phyloP scores from a whole-genome alignment of 2,888 invertebrate genomes.

The Dichetophora obliterata region DNA sequence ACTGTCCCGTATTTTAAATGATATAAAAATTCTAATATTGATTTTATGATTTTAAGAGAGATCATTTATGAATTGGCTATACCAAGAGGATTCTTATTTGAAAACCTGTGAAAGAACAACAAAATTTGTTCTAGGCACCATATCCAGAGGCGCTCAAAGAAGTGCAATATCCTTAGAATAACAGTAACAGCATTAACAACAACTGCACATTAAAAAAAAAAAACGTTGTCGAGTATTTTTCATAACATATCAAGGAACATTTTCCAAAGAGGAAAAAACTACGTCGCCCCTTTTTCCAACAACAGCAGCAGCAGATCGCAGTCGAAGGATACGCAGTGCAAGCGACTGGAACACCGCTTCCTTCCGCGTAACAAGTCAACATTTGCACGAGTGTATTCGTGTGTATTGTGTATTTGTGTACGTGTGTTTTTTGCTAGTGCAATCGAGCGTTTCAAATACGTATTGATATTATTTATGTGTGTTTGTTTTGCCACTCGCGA shows the following conservation, averaged over 20 bases:
- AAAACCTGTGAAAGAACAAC: too few relatives aligned
- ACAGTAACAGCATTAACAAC: not conserved
- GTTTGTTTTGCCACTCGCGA: not conserved
- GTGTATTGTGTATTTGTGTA: constrained; percentile 1
- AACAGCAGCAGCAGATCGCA: not conserved
- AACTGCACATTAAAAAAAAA: not conserved
- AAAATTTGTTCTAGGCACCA: too few relatives aligned
- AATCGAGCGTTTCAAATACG: constrained; percentile 28
- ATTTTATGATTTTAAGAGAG: too few relatives aligned
- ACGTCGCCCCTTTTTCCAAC: not conserved
- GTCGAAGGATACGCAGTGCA: not conserved
- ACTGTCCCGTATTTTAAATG: too few relatives aligned
- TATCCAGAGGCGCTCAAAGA: not conserved
- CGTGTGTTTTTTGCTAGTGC: constrained; percentile 17
- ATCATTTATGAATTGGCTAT: too few relatives aligned
- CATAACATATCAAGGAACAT: not conserved
- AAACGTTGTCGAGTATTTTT: not conserved
- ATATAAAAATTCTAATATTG: too few relatives aligned
- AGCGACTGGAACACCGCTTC: constrained; percentile 5
- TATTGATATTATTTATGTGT: constrained; percentile 28
- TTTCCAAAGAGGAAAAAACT: not conserved
- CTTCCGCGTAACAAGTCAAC: not conserved
- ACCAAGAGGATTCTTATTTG: too few relatives aligned
- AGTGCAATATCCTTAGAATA: not conserved
- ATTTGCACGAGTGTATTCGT: not conserved